These are phyloP conservation scores for Dysidea cf. avara DNA, from an alignment of 37 sponge, comb jelly and placozoan species.

Conservation along the genomic window DNA sequence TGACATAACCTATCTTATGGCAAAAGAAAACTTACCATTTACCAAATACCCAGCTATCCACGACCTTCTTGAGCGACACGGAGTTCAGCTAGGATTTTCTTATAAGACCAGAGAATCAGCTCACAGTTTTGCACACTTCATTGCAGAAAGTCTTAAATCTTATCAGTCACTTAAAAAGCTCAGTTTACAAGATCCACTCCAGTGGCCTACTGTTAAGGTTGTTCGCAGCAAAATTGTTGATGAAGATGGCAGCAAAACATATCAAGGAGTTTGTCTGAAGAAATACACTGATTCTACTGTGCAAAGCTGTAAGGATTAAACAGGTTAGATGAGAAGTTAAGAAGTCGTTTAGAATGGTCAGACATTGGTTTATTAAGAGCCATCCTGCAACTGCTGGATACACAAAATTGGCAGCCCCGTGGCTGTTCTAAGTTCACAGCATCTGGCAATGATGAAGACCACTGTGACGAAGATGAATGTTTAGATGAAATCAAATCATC, in stretches of 20 bases:
- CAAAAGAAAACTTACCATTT: no score
- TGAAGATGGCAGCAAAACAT: slow-evolving; percentile 16
- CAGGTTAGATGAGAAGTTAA: slow-evolving; percentile 25
- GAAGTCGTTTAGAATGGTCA: slow-evolving; percentile 12
- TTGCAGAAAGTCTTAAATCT: slow-evolving; percentile 44
- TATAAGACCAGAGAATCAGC: slow-evolving; percentile 27
- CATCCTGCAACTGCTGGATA: slow-evolving; percentile 15
- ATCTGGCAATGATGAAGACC: no score
- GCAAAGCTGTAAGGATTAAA: no score
- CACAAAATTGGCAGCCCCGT: slow-evolving; percentile 16
- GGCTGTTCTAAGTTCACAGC: neutral
- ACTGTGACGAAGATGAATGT: no score
- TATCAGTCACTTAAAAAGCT: slow-evolving; percentile 8
- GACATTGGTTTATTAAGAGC: slow-evolving; percentile 3
- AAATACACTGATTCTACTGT: no score
- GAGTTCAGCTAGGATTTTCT: no score
- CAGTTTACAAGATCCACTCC: neutral
- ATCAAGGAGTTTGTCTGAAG: slow-evolving; percentile 30
- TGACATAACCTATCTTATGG: no score
- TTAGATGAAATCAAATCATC: no score
- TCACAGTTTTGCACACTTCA: slow-evolving; percentile 27
- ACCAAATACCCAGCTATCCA: no score
- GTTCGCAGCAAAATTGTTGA: slow-evolving; percentile 6
- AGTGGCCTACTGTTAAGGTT: slow-evolving; percentile 41
- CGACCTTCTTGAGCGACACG: no score